phyloP scores from a whole-genome alignment of 2,113 vertebrate genomes.

The Cichladusa arquata region DNA sequence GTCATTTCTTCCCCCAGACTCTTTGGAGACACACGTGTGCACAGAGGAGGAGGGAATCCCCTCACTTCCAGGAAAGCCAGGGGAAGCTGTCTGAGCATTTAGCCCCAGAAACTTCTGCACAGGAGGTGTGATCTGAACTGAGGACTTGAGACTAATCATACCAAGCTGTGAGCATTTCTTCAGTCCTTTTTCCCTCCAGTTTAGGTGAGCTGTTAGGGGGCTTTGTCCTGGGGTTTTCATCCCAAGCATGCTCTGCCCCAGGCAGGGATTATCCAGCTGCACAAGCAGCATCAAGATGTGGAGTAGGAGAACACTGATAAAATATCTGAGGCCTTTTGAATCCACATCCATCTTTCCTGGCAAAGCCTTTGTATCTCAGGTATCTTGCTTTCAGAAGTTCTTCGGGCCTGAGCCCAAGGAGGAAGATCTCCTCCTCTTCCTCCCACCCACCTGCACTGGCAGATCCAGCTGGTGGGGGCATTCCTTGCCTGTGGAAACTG shows the following conservation, averaged over 20 bases:
- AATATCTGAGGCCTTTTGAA: background rate
- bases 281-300: background rate
- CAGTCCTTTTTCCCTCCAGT: background rate
- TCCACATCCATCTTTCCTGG: background rate
- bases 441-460: background rate
- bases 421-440: background rate
- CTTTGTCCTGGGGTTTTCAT: background rate
- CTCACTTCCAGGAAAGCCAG: background rate
- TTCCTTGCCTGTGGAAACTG: background rate
- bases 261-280: background rate
- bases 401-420: background rate
- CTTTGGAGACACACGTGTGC: fast-evolving
- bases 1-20: background rate
- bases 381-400: background rate
- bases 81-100: background rate
- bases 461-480: background rate
- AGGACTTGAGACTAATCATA: background rate
- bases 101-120: background rate
- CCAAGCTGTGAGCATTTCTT: background rate
- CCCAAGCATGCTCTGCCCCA: background rate
- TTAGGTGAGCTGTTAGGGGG: background rate
- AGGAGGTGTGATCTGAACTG: background rate
- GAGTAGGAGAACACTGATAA: background rate
- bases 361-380: background rate
- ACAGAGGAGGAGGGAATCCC: background rate